Conservation (phyloP, 2,888 invertebrate species). For the Morinoia aosen region DNA sequence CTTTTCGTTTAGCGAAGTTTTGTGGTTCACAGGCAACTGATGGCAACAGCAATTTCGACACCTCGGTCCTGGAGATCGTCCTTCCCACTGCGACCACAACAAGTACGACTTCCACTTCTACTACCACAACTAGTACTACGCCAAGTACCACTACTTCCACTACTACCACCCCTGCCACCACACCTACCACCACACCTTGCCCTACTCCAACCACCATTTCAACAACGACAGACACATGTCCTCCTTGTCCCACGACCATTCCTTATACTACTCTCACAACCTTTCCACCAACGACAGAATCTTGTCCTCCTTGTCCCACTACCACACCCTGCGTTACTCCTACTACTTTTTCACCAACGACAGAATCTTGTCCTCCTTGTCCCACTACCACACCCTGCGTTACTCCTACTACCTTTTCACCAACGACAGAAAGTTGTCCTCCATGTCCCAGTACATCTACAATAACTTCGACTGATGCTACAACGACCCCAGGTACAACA, state of each 20-base stretch:
- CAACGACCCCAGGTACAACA: neutral
- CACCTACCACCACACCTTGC: slow-evolving; percentile 28
- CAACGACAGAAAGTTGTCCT: neutral
- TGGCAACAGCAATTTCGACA: neutral
- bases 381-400: neutral
- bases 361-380: neutral
- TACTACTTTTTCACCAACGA: neutral
- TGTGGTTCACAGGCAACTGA: slow-evolving; percentile 26
- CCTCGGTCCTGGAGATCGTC: neutral
- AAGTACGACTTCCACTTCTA: neutral
- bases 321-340: neutral
- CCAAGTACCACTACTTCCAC: neutral
- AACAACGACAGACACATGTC: neutral
- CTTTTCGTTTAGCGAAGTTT: neutral
- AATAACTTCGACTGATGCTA: neutral
- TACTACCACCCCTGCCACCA: neutral
- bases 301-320: slow-evolving; percentile 13
- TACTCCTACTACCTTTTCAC: neutral
- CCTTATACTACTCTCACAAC: neutral
- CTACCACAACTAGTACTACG: neutral
- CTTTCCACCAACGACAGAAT: neutral
- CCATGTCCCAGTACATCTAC: slow-evolving; percentile 4
- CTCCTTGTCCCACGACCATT: neutral
- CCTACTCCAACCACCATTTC: neutral
- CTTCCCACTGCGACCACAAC: slow-evolving; percentile 13